phyloP scores from a whole-genome alignment of 2,888 invertebrate species.

The Cremastobaeus sp. region DNA sequence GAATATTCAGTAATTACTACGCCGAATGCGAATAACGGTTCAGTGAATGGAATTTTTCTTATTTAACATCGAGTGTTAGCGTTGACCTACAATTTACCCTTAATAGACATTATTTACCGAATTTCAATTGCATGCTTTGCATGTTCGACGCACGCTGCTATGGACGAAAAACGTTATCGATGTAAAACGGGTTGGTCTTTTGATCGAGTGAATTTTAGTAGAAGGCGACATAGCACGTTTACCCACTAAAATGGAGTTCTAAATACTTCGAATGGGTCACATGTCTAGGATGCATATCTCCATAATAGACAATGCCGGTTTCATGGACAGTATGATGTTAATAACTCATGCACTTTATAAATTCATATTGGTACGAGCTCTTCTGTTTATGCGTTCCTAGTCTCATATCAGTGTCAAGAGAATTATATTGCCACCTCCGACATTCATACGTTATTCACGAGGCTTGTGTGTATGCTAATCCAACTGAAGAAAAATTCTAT shows the following conservation, averaged over 20 bases:
- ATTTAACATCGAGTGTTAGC: neutral
- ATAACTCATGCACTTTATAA: slow-evolving; percentile 47
- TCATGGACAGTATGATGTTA: slow-evolving; percentile 41
- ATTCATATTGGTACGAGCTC: slow-evolving; percentile 41
- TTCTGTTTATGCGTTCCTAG: slow-evolving; percentile 13
- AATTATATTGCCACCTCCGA: slow-evolving; percentile 21
- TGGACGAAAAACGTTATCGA: slow-evolving; percentile 18
- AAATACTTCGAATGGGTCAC: slow-evolving; percentile 40
- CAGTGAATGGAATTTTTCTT: slow-evolving; percentile 3
- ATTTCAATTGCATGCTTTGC: neutral
- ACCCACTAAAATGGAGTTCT: slow-evolving; percentile 35
- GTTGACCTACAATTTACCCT: slow-evolving; percentile 4
- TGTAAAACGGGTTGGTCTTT: slow-evolving; percentile 27
- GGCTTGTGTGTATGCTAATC: too few relatives aligned
- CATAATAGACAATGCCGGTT: slow-evolving; percentile 36
- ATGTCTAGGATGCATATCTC: slow-evolving; percentile 30
- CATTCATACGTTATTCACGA: slow-evolving; percentile 11
- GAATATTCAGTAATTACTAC: slow-evolving; percentile 22
- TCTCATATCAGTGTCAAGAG: slow-evolving; percentile 16
- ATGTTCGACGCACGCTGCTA: slow-evolving; percentile 7
- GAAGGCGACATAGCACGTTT: slow-evolving; percentile 20
- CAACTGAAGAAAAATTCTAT: too few relatives aligned
- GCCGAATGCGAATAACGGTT: slow-evolving; percentile 13
- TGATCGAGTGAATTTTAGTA: slow-evolving; percentile 35
- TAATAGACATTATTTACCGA: slow-evolving; percentile 9